Evolutionary conservation across 1,140 invertebrate species (phyloP).

Genomic region (Chionoecetes opilio): DNA sequence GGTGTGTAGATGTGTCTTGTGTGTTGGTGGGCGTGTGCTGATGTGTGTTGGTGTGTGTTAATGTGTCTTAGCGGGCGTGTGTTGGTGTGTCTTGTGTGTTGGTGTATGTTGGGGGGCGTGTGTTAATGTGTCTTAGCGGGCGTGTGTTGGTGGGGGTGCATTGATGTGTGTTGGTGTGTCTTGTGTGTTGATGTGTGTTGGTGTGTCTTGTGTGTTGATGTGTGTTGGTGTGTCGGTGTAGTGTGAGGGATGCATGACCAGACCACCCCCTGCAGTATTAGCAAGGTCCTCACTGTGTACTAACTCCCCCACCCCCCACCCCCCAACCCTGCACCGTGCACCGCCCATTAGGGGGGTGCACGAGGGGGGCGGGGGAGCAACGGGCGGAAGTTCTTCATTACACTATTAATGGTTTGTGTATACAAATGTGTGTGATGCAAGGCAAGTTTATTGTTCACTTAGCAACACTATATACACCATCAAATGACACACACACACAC

Average conservation of each 20-base stretch:
- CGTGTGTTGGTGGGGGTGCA: too few species aligned
- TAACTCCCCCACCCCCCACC: background rate
- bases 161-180: background rate
- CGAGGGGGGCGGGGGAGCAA: too few species aligned
- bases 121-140: too few species aligned
- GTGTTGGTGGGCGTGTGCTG: background rate
- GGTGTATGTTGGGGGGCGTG: background rate
- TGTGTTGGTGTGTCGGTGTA: background rate
- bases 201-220: background rate
- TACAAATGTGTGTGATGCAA: too few species aligned
- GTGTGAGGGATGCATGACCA: background rate
- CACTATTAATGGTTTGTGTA: too few species aligned
- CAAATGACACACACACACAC: background rate
- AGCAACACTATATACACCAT: too few species aligned
- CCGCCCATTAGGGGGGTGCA: background rate
- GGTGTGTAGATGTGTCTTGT: background rate
- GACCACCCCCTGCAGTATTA: background rate
- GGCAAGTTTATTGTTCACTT: too few species aligned
- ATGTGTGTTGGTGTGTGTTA: too few species aligned
- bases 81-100: background rate
- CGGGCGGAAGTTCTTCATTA: too few species aligned
- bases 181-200: background rate
- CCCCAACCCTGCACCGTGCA: too few species aligned
- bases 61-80: too few species aligned
- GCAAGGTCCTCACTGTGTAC: background rate